Evolutionary conservation across 2,888 invertebrate genomes (phyloP).

Genomic region (Brachynemurus nebulosus): DNA sequence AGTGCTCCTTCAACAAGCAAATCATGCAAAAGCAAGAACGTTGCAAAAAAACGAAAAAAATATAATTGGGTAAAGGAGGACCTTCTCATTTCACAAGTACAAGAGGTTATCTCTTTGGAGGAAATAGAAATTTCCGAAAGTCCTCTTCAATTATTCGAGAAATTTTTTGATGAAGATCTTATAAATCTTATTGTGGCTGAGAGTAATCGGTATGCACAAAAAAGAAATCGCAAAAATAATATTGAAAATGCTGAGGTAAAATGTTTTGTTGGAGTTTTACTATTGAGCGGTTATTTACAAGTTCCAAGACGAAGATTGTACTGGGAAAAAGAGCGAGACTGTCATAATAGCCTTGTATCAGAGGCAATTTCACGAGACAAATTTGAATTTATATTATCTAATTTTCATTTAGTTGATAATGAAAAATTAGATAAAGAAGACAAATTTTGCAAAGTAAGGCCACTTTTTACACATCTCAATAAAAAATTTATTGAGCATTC

Average conservation of each 20-base stretch:
- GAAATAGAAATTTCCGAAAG: no score
- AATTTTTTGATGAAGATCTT: not conserved
- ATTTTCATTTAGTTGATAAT: conserved; percentile 23
- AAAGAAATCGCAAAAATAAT: conserved; percentile 11
- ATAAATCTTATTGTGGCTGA: conserved; percentile 6
- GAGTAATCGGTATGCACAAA: conserved; percentile 10
- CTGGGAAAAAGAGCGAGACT: conserved; percentile 21
- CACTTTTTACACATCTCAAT: conserved; percentile 20
- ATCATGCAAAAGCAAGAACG: no score
- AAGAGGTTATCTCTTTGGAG: no score
- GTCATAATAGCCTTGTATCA: conserved; percentile 19
- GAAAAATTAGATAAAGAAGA: conserved; percentile 19
- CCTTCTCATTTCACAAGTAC: no score
- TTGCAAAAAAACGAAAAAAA: not conserved
- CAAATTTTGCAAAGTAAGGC: conserved; percentile 22
- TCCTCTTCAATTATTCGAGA: not conserved
- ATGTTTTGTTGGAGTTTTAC: conserved; percentile 17
- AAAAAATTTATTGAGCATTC: conserved; percentile 19
- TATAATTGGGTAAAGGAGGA: not conserved
- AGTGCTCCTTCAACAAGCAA: no score
- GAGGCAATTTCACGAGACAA: conserved; percentile 21
- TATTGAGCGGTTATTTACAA: conserved; percentile 21
- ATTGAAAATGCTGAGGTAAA: conserved; percentile 13
- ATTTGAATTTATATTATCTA: conserved; percentile 21
- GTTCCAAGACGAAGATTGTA: conserved; percentile 21